Base-by-base conservation (phyloP, 2,113 vertebrate species). In the Xenus cinereus region DNA sequence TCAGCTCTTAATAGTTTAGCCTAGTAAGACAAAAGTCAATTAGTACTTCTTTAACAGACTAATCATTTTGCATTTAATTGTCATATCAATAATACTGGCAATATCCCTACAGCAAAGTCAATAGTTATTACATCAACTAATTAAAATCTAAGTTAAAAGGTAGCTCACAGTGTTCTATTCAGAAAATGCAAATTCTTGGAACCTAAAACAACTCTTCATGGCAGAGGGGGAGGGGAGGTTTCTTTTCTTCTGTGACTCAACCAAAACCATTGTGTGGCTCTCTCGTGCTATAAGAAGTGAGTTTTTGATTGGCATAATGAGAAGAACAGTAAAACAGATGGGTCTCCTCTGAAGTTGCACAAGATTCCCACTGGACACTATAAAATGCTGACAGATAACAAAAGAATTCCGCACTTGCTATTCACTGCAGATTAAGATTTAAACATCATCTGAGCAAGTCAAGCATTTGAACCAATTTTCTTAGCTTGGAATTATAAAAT, bases 351-450 rank as follows among this genome's bases (percentile, higher is more conserved):
- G 64, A 97, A 97, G 94, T n/a, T 93, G 84, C 84, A 94, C 72
- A 90, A 62, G 86, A 92, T 95, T 98, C 98, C 98, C 97, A 74
- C 72, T 93, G 93, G 97, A 98, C 64, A 62, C n/a, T 84, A 95
- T 71, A 97, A 98, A 98, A 97, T 97, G 93, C 96, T 98, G 97
- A 98, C 95, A 97, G 97, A 97, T 72, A 92, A 95, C 95, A 94
- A 78, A 95, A 84, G 74, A 96, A 95, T 89, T 82, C 66, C 33
- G 69, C 87, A 48, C 84, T 96, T 93, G 90, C 89, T 96, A 96
- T 95, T 97, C 96, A 62, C 84, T 95, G 78, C 87, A 96, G 97
- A 98, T 97, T 97, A 97, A 98, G 98, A 88, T 97, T 97, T 98
- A 97, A 98, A 97, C 91, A 96, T 93, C 22, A 21, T 74, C 67